Evolutionary conservation across 2,113 vertebrate genomes (phyloP).

Genomic region (Aphelocoma coerulescens): DNA sequence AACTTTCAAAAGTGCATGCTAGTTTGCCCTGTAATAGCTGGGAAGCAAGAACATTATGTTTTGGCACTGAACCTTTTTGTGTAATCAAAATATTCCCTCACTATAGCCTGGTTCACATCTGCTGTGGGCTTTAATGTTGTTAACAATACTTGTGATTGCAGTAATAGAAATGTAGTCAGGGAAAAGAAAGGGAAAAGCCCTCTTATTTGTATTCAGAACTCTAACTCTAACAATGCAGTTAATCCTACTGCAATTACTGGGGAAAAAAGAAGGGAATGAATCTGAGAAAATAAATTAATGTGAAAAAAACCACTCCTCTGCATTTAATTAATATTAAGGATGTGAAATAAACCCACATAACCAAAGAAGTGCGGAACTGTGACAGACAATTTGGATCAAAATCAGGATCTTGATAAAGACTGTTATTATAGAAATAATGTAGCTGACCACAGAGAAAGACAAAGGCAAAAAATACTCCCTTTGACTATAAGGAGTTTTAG

Average conservation of each 20-base stretch:
- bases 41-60: conserved; percentile 61
- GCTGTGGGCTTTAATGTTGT: conserved; percentile 43
- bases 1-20: conserved; percentile 51
- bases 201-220: conserved; percentile 43
- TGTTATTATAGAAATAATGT: neutral
- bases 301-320: neutral
- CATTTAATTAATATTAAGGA: conserved; percentile 25
- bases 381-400: conserved; percentile 21
- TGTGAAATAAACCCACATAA: conserved; percentile 3
- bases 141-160: conserved; percentile 57
- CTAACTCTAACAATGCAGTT: conserved; percentile 24
- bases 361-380: neutral
- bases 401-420: neutral
- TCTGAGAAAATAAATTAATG: conserved; percentile 19
- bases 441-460: neutral
- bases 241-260: conserved; percentile 29
- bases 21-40: conserved; percentile 49
- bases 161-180: conserved; percentile 35
- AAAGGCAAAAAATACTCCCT: neutral
- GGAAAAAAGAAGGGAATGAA: neutral
- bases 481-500: neutral
- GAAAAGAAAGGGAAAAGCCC: conserved; percentile 35
- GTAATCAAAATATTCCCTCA: conserved; percentile 48
- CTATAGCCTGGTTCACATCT: conserved; percentile 43
- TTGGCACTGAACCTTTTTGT: conserved; percentile 28